Evolutionary conservation across 2,797 vertebrate species (phyloP).

Genomic region (Lacerta viridis): DNA sequence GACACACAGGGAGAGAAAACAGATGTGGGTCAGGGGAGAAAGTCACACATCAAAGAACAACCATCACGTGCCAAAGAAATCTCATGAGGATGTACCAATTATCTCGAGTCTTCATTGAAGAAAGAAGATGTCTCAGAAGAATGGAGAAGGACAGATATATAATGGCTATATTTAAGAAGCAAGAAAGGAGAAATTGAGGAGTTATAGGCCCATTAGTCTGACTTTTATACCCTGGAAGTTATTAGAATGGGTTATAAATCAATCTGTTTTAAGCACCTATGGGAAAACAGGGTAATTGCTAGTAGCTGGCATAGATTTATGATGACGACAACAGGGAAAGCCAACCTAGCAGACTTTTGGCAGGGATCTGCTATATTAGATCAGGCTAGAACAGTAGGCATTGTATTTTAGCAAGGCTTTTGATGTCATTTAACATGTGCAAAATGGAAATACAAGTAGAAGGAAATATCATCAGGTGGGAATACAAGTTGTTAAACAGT

Average conservation of each 20-base stretch:
- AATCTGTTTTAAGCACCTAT: conserved; percentile 38
- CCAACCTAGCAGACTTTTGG: conserved; percentile 21
- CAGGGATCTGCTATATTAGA: conserved; percentile 16
- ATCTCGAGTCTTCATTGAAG: conserved; percentile 18
- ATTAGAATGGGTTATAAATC: conserved; percentile 46
- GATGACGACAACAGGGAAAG: conserved; percentile 33
- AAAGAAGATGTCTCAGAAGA: conserved; percentile 29
- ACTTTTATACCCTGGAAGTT: conserved; percentile 40
- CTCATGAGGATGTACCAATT: conserved; percentile 13
- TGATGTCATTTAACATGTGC: conserved; percentile 14
- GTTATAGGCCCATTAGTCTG: conserved; percentile 41
- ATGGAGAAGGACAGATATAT: conserved; percentile 28
- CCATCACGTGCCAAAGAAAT: conserved; percentile 34
- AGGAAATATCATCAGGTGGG: not conserved
- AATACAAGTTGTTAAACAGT: not conserved
- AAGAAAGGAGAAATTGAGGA: conserved; percentile 33
- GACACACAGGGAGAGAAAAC: conserved; percentile 39
- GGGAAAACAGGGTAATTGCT: conserved; percentile 42
- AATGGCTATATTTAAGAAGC: conserved; percentile 34
- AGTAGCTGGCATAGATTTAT: conserved; percentile 45
- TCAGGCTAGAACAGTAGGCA: not conserved
- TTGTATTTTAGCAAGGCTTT: not conserved
- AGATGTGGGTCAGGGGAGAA: conserved; percentile 41
- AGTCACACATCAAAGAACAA: conserved; percentile 44
- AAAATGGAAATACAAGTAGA: conserved; percentile 11